A percentile compares a stretch with the other conserved stretches of the same genome.
Conservation (phyloP, 2,797 vertebrate species). For the Acanthis flammea region DNA sequence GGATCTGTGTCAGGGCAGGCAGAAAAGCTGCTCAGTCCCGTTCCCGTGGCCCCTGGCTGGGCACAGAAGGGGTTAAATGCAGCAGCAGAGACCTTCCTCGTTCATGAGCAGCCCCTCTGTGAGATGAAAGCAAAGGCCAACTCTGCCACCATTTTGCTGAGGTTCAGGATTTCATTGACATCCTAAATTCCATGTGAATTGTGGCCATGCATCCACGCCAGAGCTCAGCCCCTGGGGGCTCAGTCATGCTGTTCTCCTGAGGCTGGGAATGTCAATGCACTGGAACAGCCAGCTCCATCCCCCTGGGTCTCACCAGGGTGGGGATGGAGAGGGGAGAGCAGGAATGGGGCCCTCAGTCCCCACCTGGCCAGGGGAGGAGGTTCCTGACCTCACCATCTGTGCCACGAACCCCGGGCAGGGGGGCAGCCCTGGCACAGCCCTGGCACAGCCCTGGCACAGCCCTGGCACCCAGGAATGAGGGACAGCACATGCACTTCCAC, state of each 20-base stretch:
- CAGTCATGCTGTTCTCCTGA: not conserved
- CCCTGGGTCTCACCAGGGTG: not conserved
- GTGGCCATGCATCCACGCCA: conserved; percentile 7
- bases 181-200: conserved; percentile 10
- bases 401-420: not conserved
- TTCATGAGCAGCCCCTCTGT: not conserved
- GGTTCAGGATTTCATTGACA: conserved; percentile 29
- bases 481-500: not conserved
- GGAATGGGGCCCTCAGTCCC: not conserved
- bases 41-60: not conserved
- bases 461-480: not conserved
- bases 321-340: not conserved
- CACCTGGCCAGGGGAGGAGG: not conserved
- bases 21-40: not conserved
- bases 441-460: not conserved
- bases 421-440: not conserved
- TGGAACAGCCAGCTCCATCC: not conserved
- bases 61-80: not conserved
- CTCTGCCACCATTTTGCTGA: conserved; percentile 39
- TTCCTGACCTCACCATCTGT: conserved; percentile 21
- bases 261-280: conserved; percentile 18
- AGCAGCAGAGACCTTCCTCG: not conserved
- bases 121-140: conserved; percentile 50
- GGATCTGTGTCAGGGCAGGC: not conserved
- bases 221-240: conserved; percentile 7